A percentile compares a stretch with the other conserved stretches of the same genome.
phyloP scores from a whole-genome alignment of 1,140 invertebrate genomes.

The Dermatophagoides farinae region DNA sequence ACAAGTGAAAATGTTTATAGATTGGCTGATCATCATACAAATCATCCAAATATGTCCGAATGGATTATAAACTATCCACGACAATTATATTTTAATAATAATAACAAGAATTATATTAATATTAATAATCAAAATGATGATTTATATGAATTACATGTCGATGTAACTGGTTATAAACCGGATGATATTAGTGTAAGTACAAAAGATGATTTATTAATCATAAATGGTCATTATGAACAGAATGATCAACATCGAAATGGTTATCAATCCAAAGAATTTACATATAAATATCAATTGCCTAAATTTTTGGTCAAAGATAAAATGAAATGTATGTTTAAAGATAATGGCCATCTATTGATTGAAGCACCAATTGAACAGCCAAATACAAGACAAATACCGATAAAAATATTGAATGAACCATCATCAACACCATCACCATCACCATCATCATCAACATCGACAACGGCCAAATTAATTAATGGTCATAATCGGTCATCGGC shows the following conservation, averaged over 20 bases:
- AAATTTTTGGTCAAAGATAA: neutral
- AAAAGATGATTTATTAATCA: neutral
- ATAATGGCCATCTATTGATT: neutral
- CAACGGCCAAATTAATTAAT: too few species aligned
- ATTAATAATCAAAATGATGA: neutral
- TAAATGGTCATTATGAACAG: neutral
- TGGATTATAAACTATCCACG: neutral
- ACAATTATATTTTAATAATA: neutral
- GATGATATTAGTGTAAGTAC: neutral
- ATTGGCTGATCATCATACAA: neutral
- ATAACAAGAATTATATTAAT: too few species aligned
- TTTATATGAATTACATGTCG: neutral
- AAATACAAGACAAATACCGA: neutral
- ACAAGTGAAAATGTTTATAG: neutral
- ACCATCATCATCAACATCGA: neutral
- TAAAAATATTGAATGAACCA: neutral
- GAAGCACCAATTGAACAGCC: slow-evolving; percentile 2
- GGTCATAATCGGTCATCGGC: too few species aligned
- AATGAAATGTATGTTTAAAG: slow-evolving; percentile 1
- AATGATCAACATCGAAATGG: neutral
- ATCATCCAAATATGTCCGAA: neutral
- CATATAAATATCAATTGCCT: neutral
- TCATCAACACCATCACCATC: neutral
- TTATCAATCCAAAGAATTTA: neutral
- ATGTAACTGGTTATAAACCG: neutral